Percentiles rank a stretch among this genome's conserved stretches.
Evolutionary conservation across 1,140 invertebrate species (phyloP).

Genomic region (Drosophila albomicans): DNA sequence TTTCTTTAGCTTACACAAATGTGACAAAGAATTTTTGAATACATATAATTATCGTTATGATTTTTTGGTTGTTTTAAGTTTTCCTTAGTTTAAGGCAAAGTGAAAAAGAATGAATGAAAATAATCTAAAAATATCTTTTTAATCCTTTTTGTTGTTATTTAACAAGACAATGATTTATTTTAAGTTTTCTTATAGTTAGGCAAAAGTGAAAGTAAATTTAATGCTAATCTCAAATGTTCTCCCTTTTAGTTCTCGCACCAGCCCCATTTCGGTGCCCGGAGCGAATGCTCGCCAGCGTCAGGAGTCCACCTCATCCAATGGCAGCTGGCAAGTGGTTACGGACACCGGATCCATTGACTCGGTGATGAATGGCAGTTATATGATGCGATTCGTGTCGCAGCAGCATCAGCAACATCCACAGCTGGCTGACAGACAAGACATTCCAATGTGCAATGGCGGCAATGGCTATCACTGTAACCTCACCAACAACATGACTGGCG

Average conservation of each 20-base stretch:
- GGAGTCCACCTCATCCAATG: slow-evolving; percentile 86
- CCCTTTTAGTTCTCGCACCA: slow-evolving; percentile 85
- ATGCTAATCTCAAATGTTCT: slow-evolving; percentile 48
- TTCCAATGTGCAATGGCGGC: slow-evolving; percentile 80
- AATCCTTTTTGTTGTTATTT: too few relatives aligned
- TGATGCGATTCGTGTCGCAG: slow-evolving; percentile 85
- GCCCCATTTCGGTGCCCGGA: slow-evolving; percentile 87
- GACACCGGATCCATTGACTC: slow-evolving; percentile 88
- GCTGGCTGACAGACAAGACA: slow-evolving; percentile 69
- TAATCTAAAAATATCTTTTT: too few relatives aligned
- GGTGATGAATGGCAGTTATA: slow-evolving; percentile 85
- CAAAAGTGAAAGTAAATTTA: neutral
- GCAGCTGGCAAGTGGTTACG: slow-evolving; percentile 89
- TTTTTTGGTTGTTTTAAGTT: too few relatives aligned
- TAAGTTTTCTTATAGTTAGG: too few relatives aligned
- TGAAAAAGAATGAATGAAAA: too few relatives aligned
- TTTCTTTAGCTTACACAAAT: too few relatives aligned
- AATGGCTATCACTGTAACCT: slow-evolving; percentile 85
- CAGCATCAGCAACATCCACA: slow-evolving; percentile 57
- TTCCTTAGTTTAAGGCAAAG: too few relatives aligned
- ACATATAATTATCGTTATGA: too few relatives aligned
- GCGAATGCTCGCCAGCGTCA: slow-evolving; percentile 86
- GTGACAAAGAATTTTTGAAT: too few relatives aligned
- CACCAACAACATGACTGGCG: slow-evolving; percentile 69
- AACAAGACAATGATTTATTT: too few relatives aligned